Evolutionary conservation across 2,797 vertebrate genomes (phyloP), one percentile per base, ranked within the genome.

Genomic region (Acrossocheilus fasciatus): DNA sequence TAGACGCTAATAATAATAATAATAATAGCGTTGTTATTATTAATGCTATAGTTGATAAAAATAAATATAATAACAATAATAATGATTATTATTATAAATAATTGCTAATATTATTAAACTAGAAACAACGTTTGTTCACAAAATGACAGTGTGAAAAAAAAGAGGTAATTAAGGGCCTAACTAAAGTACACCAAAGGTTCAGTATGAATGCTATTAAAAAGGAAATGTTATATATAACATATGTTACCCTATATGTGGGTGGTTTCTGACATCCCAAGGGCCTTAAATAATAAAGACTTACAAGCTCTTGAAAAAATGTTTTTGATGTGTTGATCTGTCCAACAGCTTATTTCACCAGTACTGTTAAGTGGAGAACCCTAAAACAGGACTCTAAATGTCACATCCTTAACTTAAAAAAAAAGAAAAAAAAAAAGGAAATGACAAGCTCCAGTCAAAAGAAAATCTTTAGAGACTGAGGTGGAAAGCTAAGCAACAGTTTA

Each of bases 401-500:
- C 23, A 77, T 30, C 73, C 34, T 68, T 54, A 54, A 84, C 73
- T 18, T n/a, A 73, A 69, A 66, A 15, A 26, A 62, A 12, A 62
- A 12, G 5, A 34, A 73, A 69, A 66, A 15, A 26, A 62, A 34
- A 76, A 76, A 52, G 54, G n/a, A 68, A 50, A 15, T 77, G 83
- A 77, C 34, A 77, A 77, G 34, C 23, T 84, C 34, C 50, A 76
- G 57, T 62, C 72, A 41, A 14, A 84, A 84, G 34, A 84, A 77
- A 77, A 66, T 68, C 82, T 84, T 75, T 18, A 50, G 20, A 66
- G 72, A 66, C 41, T 10, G 30, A 83, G 26, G 52, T 8, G 45
- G 23, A 52, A 84, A 77, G 23, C 59, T 30, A 62, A 68, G 59
- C 74, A 84, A 76, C 59, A 54, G 73, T 84, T 84, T 41, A 76